Evolutionary conservation across 2,797 vertebrate species (phyloP), one percentile per base, ranked within the genome.

Genomic region (Novumbra hubbsi): DNA sequence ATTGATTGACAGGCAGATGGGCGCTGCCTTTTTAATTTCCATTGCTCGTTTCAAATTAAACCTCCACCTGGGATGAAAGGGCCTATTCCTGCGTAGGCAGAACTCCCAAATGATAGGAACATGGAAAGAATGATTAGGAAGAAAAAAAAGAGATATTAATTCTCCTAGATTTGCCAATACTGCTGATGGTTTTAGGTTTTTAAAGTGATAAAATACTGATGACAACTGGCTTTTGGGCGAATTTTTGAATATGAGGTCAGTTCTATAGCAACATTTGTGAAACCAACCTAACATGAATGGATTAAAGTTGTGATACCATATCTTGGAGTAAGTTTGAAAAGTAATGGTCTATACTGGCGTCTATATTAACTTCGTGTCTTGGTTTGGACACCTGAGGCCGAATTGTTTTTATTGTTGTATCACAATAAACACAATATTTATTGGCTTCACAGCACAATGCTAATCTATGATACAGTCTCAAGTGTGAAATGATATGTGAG

Each of bases 1-100:
- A 84, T 89, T 96, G 96, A 97, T 95, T 96, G 96, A 93, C 96
- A 94, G 94, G 81, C 83, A 92, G 91, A 95, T 94, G 89, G 83
- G 80, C 79, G 80, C 83, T 84, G 81, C 78, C 83, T 94, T 94
- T 94, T 91, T 95, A 93, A 95, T 96, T 96, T 95, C 91, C 94
- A 86, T 85, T 81, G 87, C 90, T 92, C 87, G 90, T 91, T 94
- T 94, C 91, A 85, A 92, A 92, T 93, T 92, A 96, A 96, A 96
- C 94, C 94, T 95, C 92, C 93, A 94, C 88, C 93, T 91, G 85
- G 90, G 93, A 94, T 94, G 89, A 96, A 96, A 93, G 92, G 88
- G 84, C 63, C 63, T 81, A 88, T 83, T 84, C 81, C 72, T 84
- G 70, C 15, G 34, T 75, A 80, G 75, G 74, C 34, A 83, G 83